These are phyloP conservation scores for Drosophila recens DNA, from an alignment of 2,888 invertebrate genomes.

Conservation along the genomic window DNA sequence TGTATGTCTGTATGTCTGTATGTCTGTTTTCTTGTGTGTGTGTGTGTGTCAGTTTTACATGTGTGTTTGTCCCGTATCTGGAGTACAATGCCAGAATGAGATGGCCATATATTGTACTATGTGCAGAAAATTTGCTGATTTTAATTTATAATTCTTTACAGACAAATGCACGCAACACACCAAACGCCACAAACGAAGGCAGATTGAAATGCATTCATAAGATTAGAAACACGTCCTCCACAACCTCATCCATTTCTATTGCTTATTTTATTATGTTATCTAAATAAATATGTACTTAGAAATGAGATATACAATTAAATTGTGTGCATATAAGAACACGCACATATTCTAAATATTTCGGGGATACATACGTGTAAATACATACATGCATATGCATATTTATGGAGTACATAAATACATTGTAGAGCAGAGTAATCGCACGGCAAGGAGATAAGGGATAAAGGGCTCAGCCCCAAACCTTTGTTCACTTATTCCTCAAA, in stretches of 20 bases:
- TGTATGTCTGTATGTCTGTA: too few species aligned
- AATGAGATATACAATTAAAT: conserved; percentile 12
- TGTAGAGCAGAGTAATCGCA: conserved; percentile 9
- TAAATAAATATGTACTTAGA: conserved; percentile 15
- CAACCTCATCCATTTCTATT: conserved; percentile 3
- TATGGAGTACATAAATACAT: neutral
- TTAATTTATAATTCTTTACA: conserved; percentile 37
- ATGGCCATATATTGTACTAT: neutral
- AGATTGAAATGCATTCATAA: conserved; percentile 15
- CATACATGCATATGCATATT: neutral
- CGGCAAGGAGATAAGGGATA: conserved; percentile 8
- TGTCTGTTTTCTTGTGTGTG: neutral
- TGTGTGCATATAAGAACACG: neutral
- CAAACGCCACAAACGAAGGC: conserved; percentile 8
- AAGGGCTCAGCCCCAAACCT: conserved; percentile 9
- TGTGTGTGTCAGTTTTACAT: neutral
- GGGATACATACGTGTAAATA: too few species aligned
- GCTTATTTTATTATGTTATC: conserved; percentile 5
- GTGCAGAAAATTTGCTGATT: conserved; percentile 35
- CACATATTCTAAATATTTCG: neutral
- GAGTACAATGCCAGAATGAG: conserved; percentile 14
- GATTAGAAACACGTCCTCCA: conserved; percentile 4
- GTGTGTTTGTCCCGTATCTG: conserved; percentile 1
- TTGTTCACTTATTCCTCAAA: neutral
- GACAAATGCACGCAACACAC: conserved; percentile 20